phyloP scores from a whole-genome alignment of 2,888 invertebrate species.

The Villa cingulata region DNA sequence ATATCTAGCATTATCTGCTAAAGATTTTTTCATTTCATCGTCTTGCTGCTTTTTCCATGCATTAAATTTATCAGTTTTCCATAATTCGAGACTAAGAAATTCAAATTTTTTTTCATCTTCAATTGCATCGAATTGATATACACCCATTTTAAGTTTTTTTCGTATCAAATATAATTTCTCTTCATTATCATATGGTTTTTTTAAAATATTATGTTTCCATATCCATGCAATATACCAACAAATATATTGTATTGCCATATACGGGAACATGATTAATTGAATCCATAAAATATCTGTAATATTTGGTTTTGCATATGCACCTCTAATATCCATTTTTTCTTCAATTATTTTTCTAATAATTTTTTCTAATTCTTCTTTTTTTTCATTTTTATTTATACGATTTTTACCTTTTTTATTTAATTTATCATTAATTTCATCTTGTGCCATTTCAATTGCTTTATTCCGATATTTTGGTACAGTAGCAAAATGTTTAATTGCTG shows the following conservation, averaged over 20 bases:
- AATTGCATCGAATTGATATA: constrained; percentile 56
- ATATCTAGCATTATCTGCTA: constrained; percentile 75
- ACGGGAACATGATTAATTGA: constrained; percentile 67
- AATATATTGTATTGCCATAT: constrained; percentile 53
- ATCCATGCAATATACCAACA: constrained; percentile 70
- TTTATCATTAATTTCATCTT: constrained; percentile 25
- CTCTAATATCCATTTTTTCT: constrained; percentile 88
- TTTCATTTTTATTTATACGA: constrained; percentile 44
- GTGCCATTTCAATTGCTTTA: constrained; percentile 56
- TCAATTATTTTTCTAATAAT: constrained; percentile 71
- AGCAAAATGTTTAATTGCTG: constrained; percentile 76
- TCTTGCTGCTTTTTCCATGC: constrained; percentile 72
- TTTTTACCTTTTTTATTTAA: constrained; percentile 38
- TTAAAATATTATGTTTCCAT: constrained; percentile 61
- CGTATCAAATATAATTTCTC: constrained; percentile 77
- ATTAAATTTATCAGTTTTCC: constrained; percentile 67
- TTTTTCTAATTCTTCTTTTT: constrained; percentile 65
- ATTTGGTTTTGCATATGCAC: constrained; percentile 78
- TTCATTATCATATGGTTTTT: constrained; percentile 64
- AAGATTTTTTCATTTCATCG: constrained; percentile 67
- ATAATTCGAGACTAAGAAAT: constrained; percentile 60
- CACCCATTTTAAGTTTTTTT: constrained; percentile 58
- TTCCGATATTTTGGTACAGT: constrained; percentile 78
- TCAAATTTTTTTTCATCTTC: constrained; percentile 62
- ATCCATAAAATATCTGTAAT: constrained; percentile 68